Evolutionary conservation across 2,113 vertebrate species (phyloP), one percentile per base, ranked within the genome.

Genomic region (Gobio gobio): DNA sequence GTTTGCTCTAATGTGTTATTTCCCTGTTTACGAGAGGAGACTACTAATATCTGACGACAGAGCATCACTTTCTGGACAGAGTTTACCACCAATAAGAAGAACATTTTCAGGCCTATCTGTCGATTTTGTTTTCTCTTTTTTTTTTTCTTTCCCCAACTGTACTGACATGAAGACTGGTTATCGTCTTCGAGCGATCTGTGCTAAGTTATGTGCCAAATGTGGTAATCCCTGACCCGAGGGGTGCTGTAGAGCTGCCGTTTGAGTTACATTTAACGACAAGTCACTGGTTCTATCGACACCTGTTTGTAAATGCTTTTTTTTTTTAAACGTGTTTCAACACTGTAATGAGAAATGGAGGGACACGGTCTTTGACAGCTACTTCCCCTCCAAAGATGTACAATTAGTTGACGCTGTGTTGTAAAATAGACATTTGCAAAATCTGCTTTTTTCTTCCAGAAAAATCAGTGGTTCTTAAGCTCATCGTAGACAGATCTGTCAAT

Each of bases 1-100:
- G 95, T 96, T 95, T 91, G 94, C 95, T 96, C 93, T 94, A 92
- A 94, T 95, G 68, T 94, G 94, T 93, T 95, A 93, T 94, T 94
- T 94, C 94, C 94, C 94, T 95, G 94, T 94, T 95, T 76, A 75
- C 16, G 74, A 3, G 75, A 56, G 93, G 93, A 94, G 94, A 93
- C 91, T 92, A 92, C 94, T 94, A 93, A 93, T 94, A 47, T 70
- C 78, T 64, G 66, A 68, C 49, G 63, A 84, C 84, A 58, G 92
- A 81, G 89, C 94, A 94, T 94, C 96, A 97, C 96, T 97, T 96
- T 96, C 96, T 97, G 95, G 94, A 95, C 94, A 85, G 94, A 95
- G 96, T 96, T 96, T 96, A 96, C 96, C 73, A 75, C 82, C 80
- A 79, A 95, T 96, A 96, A 95, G 95, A 75, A 66, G 10, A 43